Conservation (phyloP, 35 echinoderm and acorn worm genomes). For the Apostichopus japonicus region DNA sequence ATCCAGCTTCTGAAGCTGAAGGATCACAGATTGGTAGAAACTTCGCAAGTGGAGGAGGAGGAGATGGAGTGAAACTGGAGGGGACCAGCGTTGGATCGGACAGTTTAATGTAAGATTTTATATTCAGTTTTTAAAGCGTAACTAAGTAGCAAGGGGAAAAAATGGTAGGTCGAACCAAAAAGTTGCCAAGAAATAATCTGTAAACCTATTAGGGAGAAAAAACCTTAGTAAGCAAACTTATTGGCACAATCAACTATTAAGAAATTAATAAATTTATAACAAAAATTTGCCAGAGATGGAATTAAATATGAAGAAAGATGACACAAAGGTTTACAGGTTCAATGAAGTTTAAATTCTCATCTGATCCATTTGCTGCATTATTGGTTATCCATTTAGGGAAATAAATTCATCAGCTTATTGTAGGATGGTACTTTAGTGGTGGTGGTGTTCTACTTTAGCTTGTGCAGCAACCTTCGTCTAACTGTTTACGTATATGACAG, state of each 20-base stretch:
- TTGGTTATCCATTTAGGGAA: too few relatives aligned
- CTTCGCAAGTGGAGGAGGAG: neutral
- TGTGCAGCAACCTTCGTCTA: too few relatives aligned
- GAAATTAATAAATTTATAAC: neutral
- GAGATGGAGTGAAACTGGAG: constrained; percentile 12
- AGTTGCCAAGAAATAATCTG: neutral
- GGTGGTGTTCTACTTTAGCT: too few relatives aligned
- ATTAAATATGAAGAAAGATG: too few relatives aligned
- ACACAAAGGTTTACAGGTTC: too few relatives aligned
- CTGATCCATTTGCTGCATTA: too few relatives aligned
- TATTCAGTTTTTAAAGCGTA: neutral
- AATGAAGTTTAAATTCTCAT: too few relatives aligned
- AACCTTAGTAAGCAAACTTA: neutral
- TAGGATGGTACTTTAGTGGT: too few relatives aligned
- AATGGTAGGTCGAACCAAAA: neutral
- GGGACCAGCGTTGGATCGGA: neutral
- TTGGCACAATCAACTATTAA: neutral
- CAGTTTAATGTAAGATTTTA: constrained; percentile 16
- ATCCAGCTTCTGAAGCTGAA: constrained; percentile 22
- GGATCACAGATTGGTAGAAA: constrained; percentile 9
- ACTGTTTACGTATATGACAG: too few relatives aligned
- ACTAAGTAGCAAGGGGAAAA: neutral
- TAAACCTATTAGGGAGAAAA: neutral
- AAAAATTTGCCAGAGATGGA: neutral
- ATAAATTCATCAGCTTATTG: too few relatives aligned